phyloP scores from a whole-genome alignment of 2,888 invertebrate species.

The Thecocarcelia acutangulata region DNA sequence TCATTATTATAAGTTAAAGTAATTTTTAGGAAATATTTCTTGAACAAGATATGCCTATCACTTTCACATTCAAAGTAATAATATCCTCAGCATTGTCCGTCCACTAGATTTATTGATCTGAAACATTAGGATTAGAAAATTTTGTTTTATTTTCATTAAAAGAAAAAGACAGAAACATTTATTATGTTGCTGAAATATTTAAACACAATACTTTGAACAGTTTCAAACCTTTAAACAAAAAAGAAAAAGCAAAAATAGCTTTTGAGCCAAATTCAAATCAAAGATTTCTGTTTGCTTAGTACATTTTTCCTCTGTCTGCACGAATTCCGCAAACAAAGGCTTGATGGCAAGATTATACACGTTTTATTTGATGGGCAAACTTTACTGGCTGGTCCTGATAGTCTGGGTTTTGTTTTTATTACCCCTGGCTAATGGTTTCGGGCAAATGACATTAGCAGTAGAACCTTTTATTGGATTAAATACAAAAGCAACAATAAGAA shows the following conservation, averaged over 20 bases:
- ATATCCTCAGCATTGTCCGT: slow-evolving; percentile 14
- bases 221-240: neutral
- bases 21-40: too few relatives aligned
- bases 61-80: neutral
- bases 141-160: too few relatives aligned
- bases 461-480: slow-evolving; percentile 64
- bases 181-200: too few relatives aligned
- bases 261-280: neutral
- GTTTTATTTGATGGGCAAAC: slow-evolving; percentile 16
- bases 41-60: too few relatives aligned
- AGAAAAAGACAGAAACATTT: too few relatives aligned
- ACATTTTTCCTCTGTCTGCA: slow-evolving; percentile 8
- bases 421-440: slow-evolving; percentile 40
- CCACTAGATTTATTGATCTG: slow-evolving; percentile 26
- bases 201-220: neutral
- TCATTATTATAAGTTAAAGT: too few relatives aligned
- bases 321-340: neutral
- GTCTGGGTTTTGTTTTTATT: slow-evolving; percentile 40
- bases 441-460: slow-evolving; percentile 53
- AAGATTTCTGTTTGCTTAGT: slow-evolving; percentile 7
- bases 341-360: slow-evolving; percentile 37
- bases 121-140: too few relatives aligned
- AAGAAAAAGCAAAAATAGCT: neutral
- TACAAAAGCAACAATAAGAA: slow-evolving; percentile 39
- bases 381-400: slow-evolving; percentile 15